A percentile compares a stretch with the other conserved stretches of the same genome.
Evolutionary conservation across 1,140 invertebrate species (phyloP).

Genomic region (Hycleus phaleratus): DNA sequence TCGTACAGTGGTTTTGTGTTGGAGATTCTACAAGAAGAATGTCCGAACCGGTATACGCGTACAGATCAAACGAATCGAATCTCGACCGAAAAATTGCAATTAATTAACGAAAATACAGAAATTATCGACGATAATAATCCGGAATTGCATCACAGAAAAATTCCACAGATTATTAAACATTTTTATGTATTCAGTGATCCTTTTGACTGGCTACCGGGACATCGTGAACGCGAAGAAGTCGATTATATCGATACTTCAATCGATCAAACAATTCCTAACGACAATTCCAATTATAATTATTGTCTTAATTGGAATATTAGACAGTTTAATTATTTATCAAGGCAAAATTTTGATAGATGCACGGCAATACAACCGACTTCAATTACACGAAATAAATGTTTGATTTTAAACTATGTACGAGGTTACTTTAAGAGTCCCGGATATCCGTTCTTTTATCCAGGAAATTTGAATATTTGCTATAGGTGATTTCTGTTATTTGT

Average conservation of each 20-base stretch:
- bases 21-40: conserved; percentile 49
- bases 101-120: conserved; percentile 23
- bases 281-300: conserved; percentile 14
- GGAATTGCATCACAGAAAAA: not conserved
- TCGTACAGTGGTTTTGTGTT: conserved; percentile 45
- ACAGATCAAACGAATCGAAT: conserved; percentile 8
- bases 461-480: conserved; percentile 31
- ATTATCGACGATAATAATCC: conserved; percentile 6
- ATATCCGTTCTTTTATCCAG: conserved; percentile 34
- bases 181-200: conserved; percentile 29
- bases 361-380: conserved; percentile 6
- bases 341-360: conserved; percentile 8
- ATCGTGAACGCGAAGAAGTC: conserved; percentile 27
- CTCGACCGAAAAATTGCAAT: conserved; percentile 7
- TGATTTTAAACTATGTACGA: conserved; percentile 21
- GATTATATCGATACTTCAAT: conserved; percentile 25
- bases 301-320: conserved; percentile 23
- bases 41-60: conserved; percentile 32
- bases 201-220: conserved; percentile 8
- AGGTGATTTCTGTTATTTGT: conserved; percentile 22
- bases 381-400: conserved; percentile 16
- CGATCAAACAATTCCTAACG: conserved; percentile 17
- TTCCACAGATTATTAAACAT: conserved; percentile 19
- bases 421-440: conserved; percentile 34
- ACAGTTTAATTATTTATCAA: conserved; percentile 15